Evolutionary conservation across 2,797 vertebrate species (phyloP).

Genomic region (Pangasius macronema): DNA sequence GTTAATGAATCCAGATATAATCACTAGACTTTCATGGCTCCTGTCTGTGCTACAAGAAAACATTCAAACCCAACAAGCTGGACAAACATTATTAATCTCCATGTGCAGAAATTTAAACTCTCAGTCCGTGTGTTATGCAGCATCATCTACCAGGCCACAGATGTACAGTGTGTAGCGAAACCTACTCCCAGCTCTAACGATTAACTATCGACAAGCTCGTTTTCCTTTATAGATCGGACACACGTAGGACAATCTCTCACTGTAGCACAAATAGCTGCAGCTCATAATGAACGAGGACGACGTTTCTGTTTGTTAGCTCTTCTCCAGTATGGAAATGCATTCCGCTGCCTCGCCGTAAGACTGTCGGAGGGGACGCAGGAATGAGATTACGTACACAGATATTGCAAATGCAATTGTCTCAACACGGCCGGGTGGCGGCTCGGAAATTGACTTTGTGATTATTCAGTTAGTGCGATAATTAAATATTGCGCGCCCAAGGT

Average conservation of each 20-base stretch:
- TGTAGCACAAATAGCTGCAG: conserved; percentile 71
- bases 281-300: conserved; percentile 68
- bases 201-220: conserved; percentile 79
- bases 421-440: conserved; percentile 64
- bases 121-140: not conserved
- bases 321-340: conserved; percentile 65
- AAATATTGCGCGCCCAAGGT: conserved; percentile 82
- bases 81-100: not conserved
- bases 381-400: conserved; percentile 73
- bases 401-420: conserved; percentile 80
- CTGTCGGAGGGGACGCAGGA: conserved; percentile 57
- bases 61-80: not conserved
- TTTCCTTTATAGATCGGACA: conserved; percentile 61
- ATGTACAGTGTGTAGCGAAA: not conserved
- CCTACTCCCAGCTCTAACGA: conserved; percentile 73
- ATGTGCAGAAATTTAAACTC: not conserved
- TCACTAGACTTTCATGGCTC: not conserved
- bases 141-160: not conserved
- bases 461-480: conserved; percentile 79
- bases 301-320: conserved; percentile 39
- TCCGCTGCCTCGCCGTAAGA: conserved; percentile 64
- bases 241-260: conserved; percentile 70
- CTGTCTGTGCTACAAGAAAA: not conserved
- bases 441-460: conserved; percentile 82
- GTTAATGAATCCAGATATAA: not conserved